A percentile compares a stretch with the other conserved stretches of the same genome.
Conservation (phyloP, 2,113 vertebrate genomes). For the Clarias gariepinus region DNA sequence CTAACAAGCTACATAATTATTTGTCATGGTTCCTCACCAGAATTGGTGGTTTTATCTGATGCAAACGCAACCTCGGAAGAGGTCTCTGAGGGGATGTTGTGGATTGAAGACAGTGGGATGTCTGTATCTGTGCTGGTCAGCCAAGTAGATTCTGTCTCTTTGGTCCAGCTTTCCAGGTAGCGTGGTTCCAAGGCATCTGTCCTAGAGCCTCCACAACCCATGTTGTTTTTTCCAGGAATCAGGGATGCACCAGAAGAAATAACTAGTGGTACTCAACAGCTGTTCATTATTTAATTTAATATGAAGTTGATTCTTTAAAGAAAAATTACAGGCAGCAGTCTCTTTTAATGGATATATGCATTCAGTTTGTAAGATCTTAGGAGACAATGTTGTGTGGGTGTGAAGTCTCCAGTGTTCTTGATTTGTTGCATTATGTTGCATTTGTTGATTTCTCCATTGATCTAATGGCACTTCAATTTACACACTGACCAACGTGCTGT, state of each 20-base stretch:
- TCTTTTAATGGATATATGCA: background rate
- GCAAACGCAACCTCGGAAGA: slow-evolving; percentile 64
- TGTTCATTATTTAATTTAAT: slow-evolving; percentile 15
- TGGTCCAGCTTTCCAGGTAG: slow-evolving; percentile 80
- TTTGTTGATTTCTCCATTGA: slow-evolving; percentile 13
- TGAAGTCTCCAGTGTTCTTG: background rate
- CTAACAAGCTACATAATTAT: slow-evolving; percentile 1
- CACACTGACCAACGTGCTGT: background rate
- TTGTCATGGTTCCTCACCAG: slow-evolving; percentile 57
- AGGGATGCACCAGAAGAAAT: background rate
- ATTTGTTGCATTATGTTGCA: too few species aligned
- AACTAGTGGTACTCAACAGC: background rate
- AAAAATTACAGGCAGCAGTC: background rate
- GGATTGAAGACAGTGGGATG: slow-evolving; percentile 77
- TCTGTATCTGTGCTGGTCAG: slow-evolving; percentile 77
- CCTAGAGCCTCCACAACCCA: slow-evolving; percentile 80
- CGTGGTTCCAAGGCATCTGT: slow-evolving; percentile 78
- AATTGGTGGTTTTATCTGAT: slow-evolving; percentile 69
- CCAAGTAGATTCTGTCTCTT: slow-evolving; percentile 80
- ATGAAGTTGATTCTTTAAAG: background rate
- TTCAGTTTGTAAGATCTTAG: background rate
- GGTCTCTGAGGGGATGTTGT: slow-evolving; percentile 73
- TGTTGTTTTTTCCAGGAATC: slow-evolving; percentile 45
- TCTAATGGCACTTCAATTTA: background rate
- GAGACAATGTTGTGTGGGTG: background rate